Conservation (phyloP, 2,888 invertebrate genomes). For the Alitta virens region DNA sequence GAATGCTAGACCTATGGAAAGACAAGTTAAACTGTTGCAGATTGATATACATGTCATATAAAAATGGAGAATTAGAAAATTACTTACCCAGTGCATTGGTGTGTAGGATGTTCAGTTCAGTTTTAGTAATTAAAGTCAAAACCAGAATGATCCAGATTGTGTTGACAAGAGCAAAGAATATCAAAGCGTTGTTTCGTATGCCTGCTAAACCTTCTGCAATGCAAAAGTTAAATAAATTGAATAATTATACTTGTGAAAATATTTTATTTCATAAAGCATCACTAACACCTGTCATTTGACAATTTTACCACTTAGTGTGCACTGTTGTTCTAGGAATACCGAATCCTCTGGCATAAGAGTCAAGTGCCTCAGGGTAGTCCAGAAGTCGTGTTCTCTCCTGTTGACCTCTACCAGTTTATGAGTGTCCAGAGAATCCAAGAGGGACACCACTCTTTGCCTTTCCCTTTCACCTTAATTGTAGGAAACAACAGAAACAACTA, state of each 20-base stretch:
- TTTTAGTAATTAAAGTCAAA: conserved; percentile 37
- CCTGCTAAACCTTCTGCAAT: conserved; percentile 36
- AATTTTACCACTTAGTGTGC: too few relatives aligned
- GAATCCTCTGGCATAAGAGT: conserved; percentile 40
- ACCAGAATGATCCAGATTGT: conserved; percentile 46
- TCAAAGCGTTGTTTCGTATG: conserved; percentile 38
- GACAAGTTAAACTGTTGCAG: background rate
- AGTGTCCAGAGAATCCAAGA: conserved; percentile 28
- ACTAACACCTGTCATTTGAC: conserved; percentile 35
- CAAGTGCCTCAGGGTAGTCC: conserved; percentile 31
- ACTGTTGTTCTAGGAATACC: too few relatives aligned
- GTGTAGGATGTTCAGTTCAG: conserved; percentile 35
- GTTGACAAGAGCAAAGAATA: conserved; percentile 37
- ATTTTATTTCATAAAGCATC: conserved; percentile 40
- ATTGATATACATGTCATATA: background rate
- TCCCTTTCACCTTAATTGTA: conserved; percentile 30
- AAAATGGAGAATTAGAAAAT: background rate
- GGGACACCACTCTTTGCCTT: conserved; percentile 30
- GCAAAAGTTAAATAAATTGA: too few relatives aligned
- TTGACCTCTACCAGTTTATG: conserved; percentile 31
- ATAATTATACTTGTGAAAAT: too few relatives aligned
- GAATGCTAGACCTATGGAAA: conserved; percentile 37
- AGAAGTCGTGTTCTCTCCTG: conserved; percentile 37
- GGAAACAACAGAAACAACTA: too few relatives aligned
- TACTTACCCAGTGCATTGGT: conserved; percentile 43